phyloP scores from a whole-genome alignment of 2,113 vertebrate genomes.

The Maccullochella peelii region DNA sequence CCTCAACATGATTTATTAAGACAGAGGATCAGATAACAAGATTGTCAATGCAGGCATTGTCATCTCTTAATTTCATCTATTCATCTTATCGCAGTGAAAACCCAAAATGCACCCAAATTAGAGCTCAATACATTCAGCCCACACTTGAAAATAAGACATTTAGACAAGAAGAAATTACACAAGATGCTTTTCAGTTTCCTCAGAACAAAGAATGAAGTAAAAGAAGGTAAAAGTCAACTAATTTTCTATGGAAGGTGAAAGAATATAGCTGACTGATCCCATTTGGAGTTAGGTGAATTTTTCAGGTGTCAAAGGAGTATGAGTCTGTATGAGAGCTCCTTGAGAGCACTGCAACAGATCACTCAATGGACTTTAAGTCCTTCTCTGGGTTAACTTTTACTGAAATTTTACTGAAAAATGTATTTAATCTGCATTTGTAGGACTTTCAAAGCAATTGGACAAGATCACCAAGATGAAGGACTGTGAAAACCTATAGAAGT shows the following conservation, averaged over 20 bases:
- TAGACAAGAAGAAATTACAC: not conserved
- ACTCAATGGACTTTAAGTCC: no score
- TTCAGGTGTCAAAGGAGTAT: not conserved
- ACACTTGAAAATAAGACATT: constrained; percentile 7
- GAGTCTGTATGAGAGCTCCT: no score
- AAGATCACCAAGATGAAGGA: no score
- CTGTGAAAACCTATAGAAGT: no score
- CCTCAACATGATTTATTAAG: constrained; percentile 48
- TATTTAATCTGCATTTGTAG: no score
- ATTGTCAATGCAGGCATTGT: constrained; percentile 44
- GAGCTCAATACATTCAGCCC: constrained; percentile 27
- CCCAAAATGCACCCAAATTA: not conserved
- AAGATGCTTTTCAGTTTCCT: constrained; percentile 12
- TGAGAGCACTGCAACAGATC: no score
- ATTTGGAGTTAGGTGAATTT: not conserved
- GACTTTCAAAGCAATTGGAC: no score
- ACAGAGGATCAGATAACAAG: constrained; percentile 54
- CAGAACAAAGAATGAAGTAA: not conserved
- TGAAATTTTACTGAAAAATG: no score
- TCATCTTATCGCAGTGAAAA: constrained; percentile 40
- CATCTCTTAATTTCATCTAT: constrained; percentile 53
- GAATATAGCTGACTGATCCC: not conserved
- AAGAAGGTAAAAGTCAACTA: not conserved
- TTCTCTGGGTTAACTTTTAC: no score
- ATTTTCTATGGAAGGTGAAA: not conserved